Conservation (phyloP, 2,888 invertebrate genomes). For the Dicranocentrus wangi region DNA sequence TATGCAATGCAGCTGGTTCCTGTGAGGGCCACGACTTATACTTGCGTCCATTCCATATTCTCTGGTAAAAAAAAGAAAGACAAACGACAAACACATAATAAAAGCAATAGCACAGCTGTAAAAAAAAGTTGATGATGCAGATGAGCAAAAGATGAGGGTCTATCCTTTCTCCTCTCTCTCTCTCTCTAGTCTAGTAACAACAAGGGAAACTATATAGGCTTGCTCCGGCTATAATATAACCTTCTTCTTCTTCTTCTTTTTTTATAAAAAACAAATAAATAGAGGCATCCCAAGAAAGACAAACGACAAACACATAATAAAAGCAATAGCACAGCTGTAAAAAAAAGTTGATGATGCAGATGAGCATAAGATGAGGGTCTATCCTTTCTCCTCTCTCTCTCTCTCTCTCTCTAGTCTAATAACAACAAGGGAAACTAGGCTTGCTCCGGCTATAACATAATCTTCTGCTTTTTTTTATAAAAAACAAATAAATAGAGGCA, state of each 20-base stretch:
- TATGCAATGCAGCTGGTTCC: too few relatives aligned
- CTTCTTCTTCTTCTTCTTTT: too few relatives aligned
- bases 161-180: conserved; percentile 7
- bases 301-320: conserved; percentile 40
- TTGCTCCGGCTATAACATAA: conserved; percentile 11
- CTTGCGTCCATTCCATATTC: too few relatives aligned
- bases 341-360: conserved; percentile 41
- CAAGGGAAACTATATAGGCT: background rate
- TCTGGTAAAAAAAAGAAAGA: conserved; percentile 40
- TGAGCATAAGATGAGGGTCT: conserved; percentile 42
- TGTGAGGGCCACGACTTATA: too few relatives aligned
- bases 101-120: conserved; percentile 3
- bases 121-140: conserved; percentile 42
- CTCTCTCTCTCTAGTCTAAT: conserved; percentile 15
- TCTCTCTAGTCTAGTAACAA: conserved; percentile 13
- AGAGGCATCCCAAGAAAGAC: conserved; percentile 29
- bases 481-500: conserved; percentile 1
- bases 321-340: conserved; percentile 6
- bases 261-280: background rate
- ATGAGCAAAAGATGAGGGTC: conserved; percentile 45
- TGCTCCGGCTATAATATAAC: conserved; percentile 14
- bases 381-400: conserved; percentile 9
- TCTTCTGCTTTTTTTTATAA: conserved; percentile 31
- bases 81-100: conserved; percentile 40
- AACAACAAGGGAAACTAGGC: background rate